Evolutionary conservation across 2,797 vertebrate genomes (phyloP), one percentile per base, ranked within the genome.

Genomic region (Otolemur crassicaudatus): DNA sequence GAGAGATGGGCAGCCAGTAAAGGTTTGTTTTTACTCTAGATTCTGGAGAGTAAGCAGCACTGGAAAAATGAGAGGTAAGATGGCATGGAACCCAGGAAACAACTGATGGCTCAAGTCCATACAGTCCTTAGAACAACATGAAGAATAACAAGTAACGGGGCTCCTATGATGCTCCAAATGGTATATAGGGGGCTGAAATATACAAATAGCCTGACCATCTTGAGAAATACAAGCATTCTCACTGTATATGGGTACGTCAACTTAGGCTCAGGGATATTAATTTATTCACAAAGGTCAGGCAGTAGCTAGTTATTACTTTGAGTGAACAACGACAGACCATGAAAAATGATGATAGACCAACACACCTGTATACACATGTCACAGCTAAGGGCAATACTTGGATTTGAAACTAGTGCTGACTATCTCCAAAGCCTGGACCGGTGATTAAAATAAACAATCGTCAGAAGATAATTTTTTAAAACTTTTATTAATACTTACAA

Each of bases 401-500:
- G 25, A 69, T 72, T 87, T 91, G 89, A 89, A 90, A 4, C 22
- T 60, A 72, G 34, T 37, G 14, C 53, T 49, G 29, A 76, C 31
- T 76, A 46, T 69, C 87, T 93, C 75, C 40, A 92, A 65, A 96
- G 37, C 19, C 43, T 65, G 14, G 27, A 83, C 76, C 89, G 11
- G 56, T 1, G 13, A 81, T 73, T 14, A 89, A 94, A 90, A 72
- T 58, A 90, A 94, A 87, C 37, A 77, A 63, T 70, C 43, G 63
- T 70, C 76, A 86, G 95, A 90, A n/a, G 19, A n/a, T 76, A 93
- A 89, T 82, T 49, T 49, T 67, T 67, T 67, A 82, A 86, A 92
- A 90, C 46, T 83, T 73, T 82, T 92, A 93, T 84, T 76, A 92
- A 91, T 84, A 12, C 9, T 86, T 91, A 94, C 0, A 87, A 87